Evolutionary conservation across 2,113 vertebrate species (phyloP).

Genomic region (Burhinus bistriatus): DNA sequence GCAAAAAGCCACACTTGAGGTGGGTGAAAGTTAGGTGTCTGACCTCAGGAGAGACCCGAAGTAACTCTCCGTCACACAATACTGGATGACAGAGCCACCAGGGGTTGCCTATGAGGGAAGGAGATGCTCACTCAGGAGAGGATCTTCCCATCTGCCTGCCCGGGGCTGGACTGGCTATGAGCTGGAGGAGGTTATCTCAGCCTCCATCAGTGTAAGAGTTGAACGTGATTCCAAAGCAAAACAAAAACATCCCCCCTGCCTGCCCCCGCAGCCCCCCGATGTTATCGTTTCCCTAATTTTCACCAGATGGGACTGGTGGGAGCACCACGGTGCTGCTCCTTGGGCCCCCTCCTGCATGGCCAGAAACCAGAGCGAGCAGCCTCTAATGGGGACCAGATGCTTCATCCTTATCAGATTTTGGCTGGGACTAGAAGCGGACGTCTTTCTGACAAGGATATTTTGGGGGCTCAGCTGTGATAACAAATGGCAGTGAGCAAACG

Average conservation of each 20-base stretch:
- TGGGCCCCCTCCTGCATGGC: neutral
- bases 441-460: slow-evolving; percentile 64
- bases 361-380: slow-evolving; percentile 13
- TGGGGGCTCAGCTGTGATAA: slow-evolving; percentile 69
- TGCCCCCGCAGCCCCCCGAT: neutral
- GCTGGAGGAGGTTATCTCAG: slow-evolving; percentile 28
- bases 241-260: slow-evolving; percentile 29
- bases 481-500: slow-evolving; percentile 40
- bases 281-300: slow-evolving; percentile 62
- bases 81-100: neutral
- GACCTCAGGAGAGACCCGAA: neutral
- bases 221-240: slow-evolving; percentile 63
- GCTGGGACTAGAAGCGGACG: slow-evolving; percentile 37
- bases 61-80: neutral
- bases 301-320: slow-evolving; percentile 56
- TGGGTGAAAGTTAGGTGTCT: neutral
- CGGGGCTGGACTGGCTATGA: neutral
- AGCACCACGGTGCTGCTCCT: neutral
- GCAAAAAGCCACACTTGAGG: neutral
- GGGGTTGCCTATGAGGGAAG: neutral
- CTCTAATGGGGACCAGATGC: slow-evolving; percentile 69
- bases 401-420: slow-evolving; percentile 64
- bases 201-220: slow-evolving; percentile 55
- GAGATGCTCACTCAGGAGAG: neutral
- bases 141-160: neutral